phyloP scores from a whole-genome alignment of 2,888 invertebrate genomes.

The Cheilosia pagana region DNA sequence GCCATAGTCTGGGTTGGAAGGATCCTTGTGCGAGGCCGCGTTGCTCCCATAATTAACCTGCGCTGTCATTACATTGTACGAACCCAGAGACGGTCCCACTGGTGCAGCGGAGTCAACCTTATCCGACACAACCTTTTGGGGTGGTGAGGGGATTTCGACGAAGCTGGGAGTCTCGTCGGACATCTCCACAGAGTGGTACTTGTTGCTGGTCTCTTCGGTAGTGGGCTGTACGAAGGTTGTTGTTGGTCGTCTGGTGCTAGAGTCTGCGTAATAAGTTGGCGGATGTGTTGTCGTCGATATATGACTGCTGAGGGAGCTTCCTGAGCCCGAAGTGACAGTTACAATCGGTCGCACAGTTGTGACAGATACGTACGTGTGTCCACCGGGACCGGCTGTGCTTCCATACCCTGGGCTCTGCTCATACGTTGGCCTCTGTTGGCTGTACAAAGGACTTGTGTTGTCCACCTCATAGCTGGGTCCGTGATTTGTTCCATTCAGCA shows the following conservation, averaged over 20 bases:
- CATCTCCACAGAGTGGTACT: slow-evolving; percentile 66
- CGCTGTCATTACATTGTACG: slow-evolving; percentile 39
- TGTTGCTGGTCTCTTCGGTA: slow-evolving; percentile 59
- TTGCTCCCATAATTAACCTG: slow-evolving; percentile 63
- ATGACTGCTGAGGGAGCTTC: slow-evolving; percentile 9
- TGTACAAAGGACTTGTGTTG: slow-evolving; percentile 49
- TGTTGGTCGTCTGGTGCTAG: slow-evolving; percentile 73
- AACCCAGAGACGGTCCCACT: slow-evolving; percentile 47
- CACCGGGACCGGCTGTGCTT: slow-evolving; percentile 76
- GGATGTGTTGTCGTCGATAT: slow-evolving; percentile 54
- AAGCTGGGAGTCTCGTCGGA: slow-evolving; percentile 59
- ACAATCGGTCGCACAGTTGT: slow-evolving; percentile 40
- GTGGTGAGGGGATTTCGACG: slow-evolving; percentile 52
- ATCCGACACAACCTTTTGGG: slow-evolving; percentile 38
- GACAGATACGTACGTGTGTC: slow-evolving; percentile 44
- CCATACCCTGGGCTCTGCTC: slow-evolving; percentile 78
- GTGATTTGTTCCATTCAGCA: slow-evolving; percentile 85
- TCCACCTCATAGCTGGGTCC: slow-evolving; percentile 81
- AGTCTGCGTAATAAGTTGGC: slow-evolving; percentile 75
- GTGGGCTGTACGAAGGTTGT: slow-evolving; percentile 38
- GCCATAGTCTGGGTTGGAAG: slow-evolving; percentile 77
- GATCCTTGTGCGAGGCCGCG: slow-evolving; percentile 57
- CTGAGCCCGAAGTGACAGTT: slow-evolving; percentile 61
- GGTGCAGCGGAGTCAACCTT: slow-evolving; percentile 48
- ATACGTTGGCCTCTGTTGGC: slow-evolving; percentile 56